Evolutionary conservation across 2,797 vertebrate species (phyloP).

Genomic region (Bryconaethiops microstoma): DNA sequence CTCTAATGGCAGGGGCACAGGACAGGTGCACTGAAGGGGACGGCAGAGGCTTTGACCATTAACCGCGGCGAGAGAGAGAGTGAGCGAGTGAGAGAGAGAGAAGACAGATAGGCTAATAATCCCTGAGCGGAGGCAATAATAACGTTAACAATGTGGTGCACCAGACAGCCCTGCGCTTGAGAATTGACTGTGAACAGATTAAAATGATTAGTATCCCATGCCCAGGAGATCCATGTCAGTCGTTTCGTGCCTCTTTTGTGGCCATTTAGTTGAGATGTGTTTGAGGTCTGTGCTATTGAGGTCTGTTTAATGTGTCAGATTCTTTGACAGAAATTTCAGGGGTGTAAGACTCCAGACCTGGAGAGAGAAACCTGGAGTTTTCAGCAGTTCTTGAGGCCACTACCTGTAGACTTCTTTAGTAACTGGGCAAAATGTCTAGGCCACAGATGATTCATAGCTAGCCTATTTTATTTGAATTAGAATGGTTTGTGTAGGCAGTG

Average conservation of each 20-base stretch:
- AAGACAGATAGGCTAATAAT: conserved; percentile 35
- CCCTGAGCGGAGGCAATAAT: not conserved
- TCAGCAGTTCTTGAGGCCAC: too few relatives aligned
- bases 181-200: conserved; percentile 32
- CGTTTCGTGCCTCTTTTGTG: not conserved
- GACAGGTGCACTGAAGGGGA: conserved; percentile 51
- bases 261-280: not conserved
- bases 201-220: not conserved
- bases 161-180: not conserved
- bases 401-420: too few relatives aligned
- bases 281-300: not conserved
- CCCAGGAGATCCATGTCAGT: not conserved
- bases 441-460: too few relatives aligned
- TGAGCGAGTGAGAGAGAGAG: conserved; percentile 20
- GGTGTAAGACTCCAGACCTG: not conserved
- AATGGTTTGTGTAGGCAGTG: too few relatives aligned
- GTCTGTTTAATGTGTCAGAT: not conserved
- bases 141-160: conserved; percentile 7
- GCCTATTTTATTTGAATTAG: too few relatives aligned
- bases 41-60: conserved; percentile 30
- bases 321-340: not conserved
- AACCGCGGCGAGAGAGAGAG: conserved; percentile 14
- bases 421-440: too few relatives aligned
- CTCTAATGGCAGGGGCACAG: conserved; percentile 38
- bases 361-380: too few relatives aligned